These are phyloP conservation scores for Hapalemur alaotrensis DNA, from an alignment of 2,797 vertebrate species.

Conservation along the genomic window DNA sequence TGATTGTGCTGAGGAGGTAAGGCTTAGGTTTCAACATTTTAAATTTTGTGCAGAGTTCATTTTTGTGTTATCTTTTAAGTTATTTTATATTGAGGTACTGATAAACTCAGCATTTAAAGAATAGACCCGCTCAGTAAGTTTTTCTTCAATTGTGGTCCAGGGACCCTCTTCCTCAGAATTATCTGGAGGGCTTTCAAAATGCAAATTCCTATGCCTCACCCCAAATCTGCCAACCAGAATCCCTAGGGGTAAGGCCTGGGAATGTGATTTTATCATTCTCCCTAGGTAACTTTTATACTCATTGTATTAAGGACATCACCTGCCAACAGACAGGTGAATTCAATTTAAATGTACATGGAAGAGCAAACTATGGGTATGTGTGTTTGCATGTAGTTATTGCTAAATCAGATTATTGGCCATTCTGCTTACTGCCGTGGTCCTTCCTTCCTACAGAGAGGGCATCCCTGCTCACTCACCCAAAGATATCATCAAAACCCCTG, in stretches of 20 bases:
- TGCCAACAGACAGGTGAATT: not conserved
- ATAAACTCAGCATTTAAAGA: not conserved
- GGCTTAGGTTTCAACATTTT: not conserved
- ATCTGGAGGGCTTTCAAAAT: not conserved
- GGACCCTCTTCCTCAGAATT: constrained; percentile 5
- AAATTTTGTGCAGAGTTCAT: not conserved
- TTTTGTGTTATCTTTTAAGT: not conserved
- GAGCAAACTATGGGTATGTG: not conserved
- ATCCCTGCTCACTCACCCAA: not conserved
- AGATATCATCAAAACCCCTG: not conserved
- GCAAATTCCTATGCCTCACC: not conserved
- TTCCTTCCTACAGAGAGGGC: not conserved
- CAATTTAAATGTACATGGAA: not conserved
- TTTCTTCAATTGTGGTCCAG: not conserved
- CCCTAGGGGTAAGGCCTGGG: not conserved
- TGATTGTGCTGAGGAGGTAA: not conserved
- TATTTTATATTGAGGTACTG: not conserved
- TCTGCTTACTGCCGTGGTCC: not conserved
- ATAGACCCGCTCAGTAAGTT: not conserved
- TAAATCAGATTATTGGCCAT: not conserved
- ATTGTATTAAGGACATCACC: not conserved
- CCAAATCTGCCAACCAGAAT: constrained; percentile 12
- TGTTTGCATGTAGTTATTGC: not conserved
- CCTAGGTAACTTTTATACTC: not conserved
- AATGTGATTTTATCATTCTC: not conserved